Conservation (phyloP, 1,140 invertebrate species). For the Cotesia glomerata region DNA sequence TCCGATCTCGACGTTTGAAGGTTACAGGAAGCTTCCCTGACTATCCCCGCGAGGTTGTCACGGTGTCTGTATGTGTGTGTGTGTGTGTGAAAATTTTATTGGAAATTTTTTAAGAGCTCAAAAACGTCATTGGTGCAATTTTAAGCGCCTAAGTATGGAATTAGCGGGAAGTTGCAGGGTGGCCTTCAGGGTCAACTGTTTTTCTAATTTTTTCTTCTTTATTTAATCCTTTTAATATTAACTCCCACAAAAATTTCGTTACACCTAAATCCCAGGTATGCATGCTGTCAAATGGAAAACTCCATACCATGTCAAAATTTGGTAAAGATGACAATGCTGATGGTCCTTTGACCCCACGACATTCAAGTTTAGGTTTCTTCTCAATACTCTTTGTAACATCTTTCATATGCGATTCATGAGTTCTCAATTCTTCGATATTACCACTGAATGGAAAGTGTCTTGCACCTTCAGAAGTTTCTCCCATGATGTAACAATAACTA, state of each 20-base stretch:
- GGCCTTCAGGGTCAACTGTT: too few species aligned
- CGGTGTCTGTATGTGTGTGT: too few species aligned
- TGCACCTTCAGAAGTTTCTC: background rate
- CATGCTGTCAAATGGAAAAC: conserved; percentile 5
- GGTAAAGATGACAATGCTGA: background rate
- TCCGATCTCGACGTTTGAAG: too few species aligned
- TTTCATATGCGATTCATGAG: background rate
- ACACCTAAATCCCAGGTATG: background rate
- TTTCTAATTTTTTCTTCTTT: too few species aligned
- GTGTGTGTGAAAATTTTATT: too few species aligned
- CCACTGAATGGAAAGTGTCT: background rate
- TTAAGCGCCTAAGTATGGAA: too few species aligned
- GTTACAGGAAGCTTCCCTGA: too few species aligned
- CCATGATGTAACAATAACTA: conserved; percentile 23
- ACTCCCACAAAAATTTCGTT: background rate
- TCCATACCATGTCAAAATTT: conserved; percentile 16
- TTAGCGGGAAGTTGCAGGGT: too few species aligned
- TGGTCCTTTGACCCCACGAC: conserved; percentile 1
- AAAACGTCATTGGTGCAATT: too few species aligned
- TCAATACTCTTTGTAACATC: background rate
- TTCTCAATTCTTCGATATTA: background rate
- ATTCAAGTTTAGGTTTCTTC: background rate
- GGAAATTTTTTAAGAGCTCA: too few species aligned
- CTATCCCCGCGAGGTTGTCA: too few species aligned
- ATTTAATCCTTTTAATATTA: too few species aligned